phyloP scores from a whole-genome alignment of 1,140 invertebrate species.

The Anoplophora glabripennis region DNA sequence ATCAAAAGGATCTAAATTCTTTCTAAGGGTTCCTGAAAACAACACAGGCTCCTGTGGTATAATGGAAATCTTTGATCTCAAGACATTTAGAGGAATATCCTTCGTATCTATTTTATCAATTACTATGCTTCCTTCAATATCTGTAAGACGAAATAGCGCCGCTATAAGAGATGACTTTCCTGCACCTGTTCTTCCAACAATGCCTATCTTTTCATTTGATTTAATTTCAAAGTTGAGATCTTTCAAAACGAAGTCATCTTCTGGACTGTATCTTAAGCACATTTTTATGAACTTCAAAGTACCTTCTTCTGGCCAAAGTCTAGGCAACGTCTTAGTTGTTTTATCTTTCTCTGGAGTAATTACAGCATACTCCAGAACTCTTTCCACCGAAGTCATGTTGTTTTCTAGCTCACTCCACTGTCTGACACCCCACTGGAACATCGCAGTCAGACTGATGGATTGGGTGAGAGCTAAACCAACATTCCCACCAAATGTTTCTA shows the following conservation, averaged over 20 bases:
- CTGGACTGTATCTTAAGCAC: conserved; percentile 61
- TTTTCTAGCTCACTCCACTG: conserved; percentile 82
- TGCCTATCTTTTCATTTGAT: conserved; percentile 63
- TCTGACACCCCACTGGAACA: conserved; percentile 81
- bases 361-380: conserved; percentile 66
- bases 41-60: conserved; percentile 83
- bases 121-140: conserved; percentile 65
- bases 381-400: conserved; percentile 79
- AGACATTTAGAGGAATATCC: conserved; percentile 61
- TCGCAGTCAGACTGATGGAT: conserved; percentile 68
- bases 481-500: conserved; percentile 42
- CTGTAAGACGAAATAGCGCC: conserved; percentile 67
- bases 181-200: conserved; percentile 72
- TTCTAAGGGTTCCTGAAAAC: conserved; percentile 77
- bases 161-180: conserved; percentile 77
- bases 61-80: conserved; percentile 72
- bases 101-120: conserved; percentile 70
- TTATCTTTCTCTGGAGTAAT: conserved; percentile 60
- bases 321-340: conserved; percentile 55
- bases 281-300: conserved; percentile 62
- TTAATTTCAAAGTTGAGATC: conserved; percentile 55
- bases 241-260: conserved; percentile 55
- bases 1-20: conserved; percentile 84
- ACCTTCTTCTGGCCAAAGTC: conserved; percentile 53
- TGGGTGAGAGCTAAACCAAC: conserved; percentile 81